phyloP scores from a whole-genome alignment of 2,888 invertebrate genomes.

The Luperina nickerlii region DNA sequence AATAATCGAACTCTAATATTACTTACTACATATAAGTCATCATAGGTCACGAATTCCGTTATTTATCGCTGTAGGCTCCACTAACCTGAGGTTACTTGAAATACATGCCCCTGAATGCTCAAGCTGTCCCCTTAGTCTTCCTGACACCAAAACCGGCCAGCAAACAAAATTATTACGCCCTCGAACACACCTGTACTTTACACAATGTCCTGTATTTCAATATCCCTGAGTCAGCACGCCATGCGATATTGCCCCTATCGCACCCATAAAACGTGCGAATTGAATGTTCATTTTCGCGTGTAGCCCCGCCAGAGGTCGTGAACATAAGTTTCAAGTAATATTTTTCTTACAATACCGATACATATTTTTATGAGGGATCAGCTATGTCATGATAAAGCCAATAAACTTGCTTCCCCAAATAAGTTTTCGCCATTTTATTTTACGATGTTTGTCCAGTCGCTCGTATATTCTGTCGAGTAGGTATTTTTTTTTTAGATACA shows the following conservation, averaged over 20 bases:
- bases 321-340: conserved; percentile 75
- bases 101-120: conserved; percentile 59
- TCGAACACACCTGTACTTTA: conserved; percentile 79
- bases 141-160: conserved; percentile 68
- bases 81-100: conserved; percentile 64
- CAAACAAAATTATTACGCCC: conserved; percentile 69
- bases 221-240: conserved; percentile 77
- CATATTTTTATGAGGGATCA: conserved; percentile 89
- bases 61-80: conserved; percentile 31
- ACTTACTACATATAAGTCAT: too few species aligned
- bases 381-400: conserved; percentile 85
- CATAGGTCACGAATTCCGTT: background rate
- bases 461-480: conserved; percentile 67
- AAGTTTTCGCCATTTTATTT: conserved; percentile 85
- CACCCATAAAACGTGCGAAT: conserved; percentile 74
- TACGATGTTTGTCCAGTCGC: conserved; percentile 82
- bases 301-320: conserved; percentile 68
- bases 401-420: conserved; percentile 86
- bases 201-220: conserved; percentile 74
- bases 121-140: conserved; percentile 61
- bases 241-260: conserved; percentile 75
- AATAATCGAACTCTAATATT: background rate
- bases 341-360: conserved; percentile 85
- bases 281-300: conserved; percentile 80
- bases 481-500: conserved; percentile 20